These are phyloP conservation scores for Copidosoma aretas DNA, from an alignment of 2,888 invertebrate species.

Conservation along the genomic window DNA sequence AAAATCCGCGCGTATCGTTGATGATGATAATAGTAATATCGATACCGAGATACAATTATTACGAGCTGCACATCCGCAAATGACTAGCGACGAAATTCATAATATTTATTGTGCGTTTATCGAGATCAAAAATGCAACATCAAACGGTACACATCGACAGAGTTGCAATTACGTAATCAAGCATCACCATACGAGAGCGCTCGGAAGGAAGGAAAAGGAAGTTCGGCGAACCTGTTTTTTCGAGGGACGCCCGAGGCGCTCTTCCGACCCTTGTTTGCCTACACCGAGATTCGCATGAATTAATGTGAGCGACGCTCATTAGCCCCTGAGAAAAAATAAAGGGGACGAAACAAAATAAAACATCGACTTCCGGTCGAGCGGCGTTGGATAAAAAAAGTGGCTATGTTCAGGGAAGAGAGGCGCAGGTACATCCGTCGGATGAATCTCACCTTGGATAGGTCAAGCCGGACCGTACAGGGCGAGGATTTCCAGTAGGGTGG, in stretches of 20 bases:
- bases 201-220: no score
- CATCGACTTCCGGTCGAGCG: background rate
- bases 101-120: background rate
- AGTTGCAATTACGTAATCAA: no score
- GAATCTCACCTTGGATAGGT: conserved; percentile 59
- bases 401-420: background rate
- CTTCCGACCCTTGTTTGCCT: background rate
- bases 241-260: background rate
- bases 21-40: no score
- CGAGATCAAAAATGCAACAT: no score
- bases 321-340: background rate
- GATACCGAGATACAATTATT: no score
- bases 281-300: background rate
- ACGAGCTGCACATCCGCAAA: no score
- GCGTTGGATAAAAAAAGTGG: background rate
- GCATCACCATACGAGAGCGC: no score
- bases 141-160: no score
- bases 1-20: background rate
- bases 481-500: conserved; percentile 52
- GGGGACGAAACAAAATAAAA: background rate
- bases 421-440: conserved; percentile 54
- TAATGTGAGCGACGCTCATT: background rate
- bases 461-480: conserved; percentile 47
- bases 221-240: background rate
- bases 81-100: background rate